A percentile compares a stretch with the other conserved stretches of the same genome.
These are phyloP conservation scores for Ericerus pela DNA, from an alignment of 1,140 invertebrate species.

Conservation along the genomic window DNA sequence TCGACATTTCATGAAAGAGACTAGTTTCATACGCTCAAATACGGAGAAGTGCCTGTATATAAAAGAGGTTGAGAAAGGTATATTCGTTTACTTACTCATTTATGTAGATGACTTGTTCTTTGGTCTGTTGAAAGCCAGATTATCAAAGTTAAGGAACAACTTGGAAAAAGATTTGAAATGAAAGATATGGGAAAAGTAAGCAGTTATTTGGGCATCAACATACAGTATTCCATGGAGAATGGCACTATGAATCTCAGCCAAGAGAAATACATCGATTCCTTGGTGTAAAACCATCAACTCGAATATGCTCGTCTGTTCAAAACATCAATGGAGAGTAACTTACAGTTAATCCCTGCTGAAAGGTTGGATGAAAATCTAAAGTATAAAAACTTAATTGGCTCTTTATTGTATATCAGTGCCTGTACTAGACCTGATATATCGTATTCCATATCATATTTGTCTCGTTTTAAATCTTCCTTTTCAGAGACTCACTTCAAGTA, in stretches of 20 bases:
- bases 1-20: slow-evolving; percentile 23
- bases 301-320: neutral
- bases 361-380: neutral
- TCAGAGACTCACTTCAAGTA: slow-evolving; percentile 22
- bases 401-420: slow-evolving; percentile 25
- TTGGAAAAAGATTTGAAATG: slow-evolving; percentile 6
- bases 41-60: slow-evolving; percentile 1
- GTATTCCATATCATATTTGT: slow-evolving; percentile 23
- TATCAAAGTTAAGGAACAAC: slow-evolving; percentile 1
- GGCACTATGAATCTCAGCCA: neutral
- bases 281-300: slow-evolving; percentile 4
- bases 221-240: neutral
- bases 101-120: slow-evolving; percentile 17
- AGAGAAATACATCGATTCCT: neutral
- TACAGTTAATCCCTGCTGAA: neutral
- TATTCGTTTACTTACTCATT: neutral
- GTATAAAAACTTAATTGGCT: neutral
- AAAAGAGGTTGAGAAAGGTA: neutral
- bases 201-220: slow-evolving; percentile 3
- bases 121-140: neutral
- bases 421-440: slow-evolving; percentile 25
- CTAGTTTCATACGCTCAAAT: neutral
- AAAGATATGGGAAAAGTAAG: neutral
- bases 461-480: slow-evolving; percentile 24
- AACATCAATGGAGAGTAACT: neutral